Evolutionary conservation across 2,797 vertebrate species (phyloP), one percentile per base, ranked within the genome.

Genomic region (Pagetopsis macropterus): DNA sequence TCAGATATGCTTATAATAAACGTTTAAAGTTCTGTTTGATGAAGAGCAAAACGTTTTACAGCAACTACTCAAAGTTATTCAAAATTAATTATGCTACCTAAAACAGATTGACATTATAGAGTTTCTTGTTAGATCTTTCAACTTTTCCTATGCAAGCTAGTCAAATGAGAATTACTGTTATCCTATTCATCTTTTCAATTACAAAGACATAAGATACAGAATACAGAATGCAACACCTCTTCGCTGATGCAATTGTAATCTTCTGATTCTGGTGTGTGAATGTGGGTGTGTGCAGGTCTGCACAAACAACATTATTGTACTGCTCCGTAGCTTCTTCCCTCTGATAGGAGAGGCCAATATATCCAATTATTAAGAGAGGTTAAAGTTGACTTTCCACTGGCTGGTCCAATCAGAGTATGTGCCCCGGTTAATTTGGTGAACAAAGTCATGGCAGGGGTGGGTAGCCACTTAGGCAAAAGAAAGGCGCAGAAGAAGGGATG

Each of bases 331-430:
- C 63, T 58, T 76, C 59, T 84, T 73, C 52, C 41, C 46, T 71
- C 55, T 61, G 58, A 82, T 65, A 78, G 66, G 50, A 82, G 72
- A 87, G 83, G 87, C 66, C 79, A 84, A 64, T 62, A 76, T 85
- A 87, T 89, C 76, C 85, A 88, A 86, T 92, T 90, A 91, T 88
- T 79, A 81, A 69, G 50, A 51, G 40, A 80, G 87, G 89, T 83
- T 70, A 85, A 75, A 77, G 85, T 81, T 88, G 81, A 73, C 76
- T 81, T 83, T 87, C 68, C 65, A 46, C 72, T 76, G 72, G 74
- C 67, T 83, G 73, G 72, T 79, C 79, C 79, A 90, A 92, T 89
- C 88, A 81, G 83, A 86, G 84, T 27, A 70, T 75, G 85, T 70
- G 63, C 75, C 68, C 62, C 45, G 52, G 83, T 88, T 91, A 88